Percentiles rank a stretch among this genome's conserved stretches.
Conservation (phyloP, 2,797 vertebrate genomes). For the Balearica regulorum region DNA sequence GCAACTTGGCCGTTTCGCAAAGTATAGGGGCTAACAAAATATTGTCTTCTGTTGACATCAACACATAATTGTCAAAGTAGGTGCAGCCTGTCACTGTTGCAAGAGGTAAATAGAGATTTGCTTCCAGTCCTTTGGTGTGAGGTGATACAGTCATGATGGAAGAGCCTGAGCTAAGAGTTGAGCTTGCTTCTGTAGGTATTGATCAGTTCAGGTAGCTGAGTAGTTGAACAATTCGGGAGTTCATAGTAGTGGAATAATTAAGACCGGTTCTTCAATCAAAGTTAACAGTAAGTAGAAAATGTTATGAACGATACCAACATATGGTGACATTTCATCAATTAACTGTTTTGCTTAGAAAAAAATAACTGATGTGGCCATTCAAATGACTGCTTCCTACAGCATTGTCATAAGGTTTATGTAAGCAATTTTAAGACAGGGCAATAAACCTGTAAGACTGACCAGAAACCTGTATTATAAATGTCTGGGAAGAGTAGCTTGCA, state of each 20-base stretch:
- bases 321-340: slow-evolving; percentile 62
- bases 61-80: not conserved
- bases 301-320: slow-evolving; percentile 3
- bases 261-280: not conserved
- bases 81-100: not conserved
- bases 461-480: not conserved
- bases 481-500: not conserved
- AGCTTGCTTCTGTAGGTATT: not conserved
- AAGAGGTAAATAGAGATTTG: not conserved
- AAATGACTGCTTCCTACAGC: not conserved
- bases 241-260: not conserved
- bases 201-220: not conserved
- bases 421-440: not conserved
- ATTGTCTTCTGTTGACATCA: not conserved
- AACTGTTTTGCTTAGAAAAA: slow-evolving; percentile 31
- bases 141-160: not conserved
- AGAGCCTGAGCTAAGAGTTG: not conserved
- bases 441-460: not conserved
- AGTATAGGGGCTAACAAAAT: not conserved
- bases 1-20: not conserved
- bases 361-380: not conserved
- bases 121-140: not conserved
- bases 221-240: not conserved
- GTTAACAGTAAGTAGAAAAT: not conserved
- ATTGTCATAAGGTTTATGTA: not conserved